Conservation (phyloP, 2,797 vertebrate genomes). For the Acipenser transmontanus region DNA sequence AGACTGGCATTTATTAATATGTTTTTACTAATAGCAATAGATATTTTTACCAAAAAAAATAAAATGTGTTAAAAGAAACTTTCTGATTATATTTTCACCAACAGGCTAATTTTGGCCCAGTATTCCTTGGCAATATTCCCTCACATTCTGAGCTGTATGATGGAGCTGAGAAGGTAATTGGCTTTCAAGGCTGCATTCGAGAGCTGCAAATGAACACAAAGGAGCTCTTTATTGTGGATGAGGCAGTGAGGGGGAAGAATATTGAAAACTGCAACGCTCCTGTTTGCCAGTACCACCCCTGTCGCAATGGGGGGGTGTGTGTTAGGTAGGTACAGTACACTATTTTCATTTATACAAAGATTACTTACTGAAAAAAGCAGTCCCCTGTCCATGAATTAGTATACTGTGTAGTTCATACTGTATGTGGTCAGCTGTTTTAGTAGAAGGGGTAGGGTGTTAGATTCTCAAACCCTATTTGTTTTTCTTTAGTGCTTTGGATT, state of each 20-base stretch:
- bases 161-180: constrained; percentile 39
- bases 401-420: no score
- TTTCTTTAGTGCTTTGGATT: no score
- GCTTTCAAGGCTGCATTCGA: constrained; percentile 69
- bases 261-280: constrained; percentile 68
- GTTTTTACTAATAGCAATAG: no score
- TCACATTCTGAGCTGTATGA: constrained; percentile 43
- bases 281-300: constrained; percentile 64
- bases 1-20: no score
- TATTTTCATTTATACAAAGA: no score
- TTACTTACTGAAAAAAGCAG: no score
- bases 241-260: constrained; percentile 65
- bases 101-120: constrained; percentile 65
- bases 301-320: constrained; percentile 72
- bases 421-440: no score
- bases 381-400: no score
- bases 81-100: constrained; percentile 22
- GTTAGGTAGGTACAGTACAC: constrained; percentile 55
- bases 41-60: background rate
- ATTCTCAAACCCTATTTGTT: no score
- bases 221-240: constrained; percentile 62
- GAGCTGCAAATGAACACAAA: constrained; percentile 72
- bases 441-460: no score
- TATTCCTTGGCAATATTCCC: constrained; percentile 72
- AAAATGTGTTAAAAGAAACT: constrained; percentile 12